These are phyloP conservation scores for Calyptomena viridis DNA, from an alignment of 2,113 vertebrate genomes.

Conservation along the genomic window DNA sequence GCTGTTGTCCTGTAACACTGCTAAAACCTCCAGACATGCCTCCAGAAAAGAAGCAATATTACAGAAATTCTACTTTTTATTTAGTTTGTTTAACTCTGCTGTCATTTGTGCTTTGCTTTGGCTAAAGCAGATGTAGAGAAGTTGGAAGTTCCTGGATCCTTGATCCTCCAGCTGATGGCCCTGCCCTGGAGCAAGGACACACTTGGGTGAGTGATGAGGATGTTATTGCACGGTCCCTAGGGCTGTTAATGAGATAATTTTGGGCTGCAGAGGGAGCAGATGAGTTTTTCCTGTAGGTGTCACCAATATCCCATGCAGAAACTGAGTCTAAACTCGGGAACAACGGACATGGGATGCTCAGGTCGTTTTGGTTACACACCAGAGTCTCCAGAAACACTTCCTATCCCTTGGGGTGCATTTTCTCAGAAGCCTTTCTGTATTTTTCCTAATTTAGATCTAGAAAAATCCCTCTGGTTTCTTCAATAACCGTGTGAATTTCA, in stretches of 20 bases:
- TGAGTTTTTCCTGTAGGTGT: slow-evolving; percentile 53
- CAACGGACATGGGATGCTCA: fast-evolving
- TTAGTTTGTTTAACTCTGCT: background rate
- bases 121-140: background rate
- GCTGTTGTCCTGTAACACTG: background rate
- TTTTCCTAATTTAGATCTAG: background rate
- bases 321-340: background rate
- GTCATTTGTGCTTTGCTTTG: background rate
- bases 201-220: fast-evolving
- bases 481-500: background rate
- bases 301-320: background rate
- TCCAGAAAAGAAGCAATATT: background rate
- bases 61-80: too few relatives aligned
- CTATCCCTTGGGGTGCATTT: background rate
- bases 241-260: background rate
- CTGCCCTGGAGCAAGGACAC: background rate
- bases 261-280: background rate
- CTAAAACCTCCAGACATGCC: background rate
- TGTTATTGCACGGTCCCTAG: background rate
- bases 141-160: background rate
- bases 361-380: background rate
- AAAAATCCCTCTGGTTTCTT: background rate
- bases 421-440: background rate
- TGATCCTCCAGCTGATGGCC: background rate
- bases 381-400: background rate